Evolutionary conservation across 2,113 vertebrate genomes (phyloP).

Genomic region (Atlantisia rogersi): DNA sequence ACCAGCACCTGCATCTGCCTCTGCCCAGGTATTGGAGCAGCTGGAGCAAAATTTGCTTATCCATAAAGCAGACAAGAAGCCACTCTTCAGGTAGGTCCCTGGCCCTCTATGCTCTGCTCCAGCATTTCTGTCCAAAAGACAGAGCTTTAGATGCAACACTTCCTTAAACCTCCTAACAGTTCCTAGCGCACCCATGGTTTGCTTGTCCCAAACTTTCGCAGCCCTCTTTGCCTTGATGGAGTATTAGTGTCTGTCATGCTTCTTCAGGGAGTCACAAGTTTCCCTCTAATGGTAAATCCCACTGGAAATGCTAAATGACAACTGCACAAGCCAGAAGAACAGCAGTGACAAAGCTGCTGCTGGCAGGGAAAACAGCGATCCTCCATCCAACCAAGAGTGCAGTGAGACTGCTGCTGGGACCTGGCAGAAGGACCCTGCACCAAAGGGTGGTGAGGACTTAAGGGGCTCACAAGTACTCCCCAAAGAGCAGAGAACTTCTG

Average conservation of each 20-base stretch:
- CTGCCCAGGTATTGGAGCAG: background rate
- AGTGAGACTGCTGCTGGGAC: background rate
- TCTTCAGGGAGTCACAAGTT: background rate
- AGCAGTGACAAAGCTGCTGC: background rate
- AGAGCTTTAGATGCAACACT: background rate
- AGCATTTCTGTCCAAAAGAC: background rate
- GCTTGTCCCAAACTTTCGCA: background rate
- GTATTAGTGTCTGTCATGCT: background rate
- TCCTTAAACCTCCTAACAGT: background rate
- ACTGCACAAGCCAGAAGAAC: background rate
- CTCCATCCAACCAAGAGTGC: accelerated
- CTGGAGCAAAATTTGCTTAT: background rate
- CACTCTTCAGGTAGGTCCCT: background rate
- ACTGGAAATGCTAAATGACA: background rate
- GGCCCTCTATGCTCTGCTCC: background rate
- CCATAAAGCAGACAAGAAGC: background rate
- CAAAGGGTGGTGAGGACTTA: accelerated
- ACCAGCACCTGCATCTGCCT: background rate
- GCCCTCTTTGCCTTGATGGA: background rate
- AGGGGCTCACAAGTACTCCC: background rate
- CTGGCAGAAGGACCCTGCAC: accelerated
- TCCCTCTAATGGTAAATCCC: background rate
- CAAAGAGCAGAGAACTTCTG: background rate
- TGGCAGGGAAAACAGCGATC: background rate
- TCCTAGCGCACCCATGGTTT: background rate